A percentile compares a stretch with the other conserved stretches of the same genome.
Conservation (phyloP, 2,113 vertebrate species). For the Ahaetulla prasina region DNA sequence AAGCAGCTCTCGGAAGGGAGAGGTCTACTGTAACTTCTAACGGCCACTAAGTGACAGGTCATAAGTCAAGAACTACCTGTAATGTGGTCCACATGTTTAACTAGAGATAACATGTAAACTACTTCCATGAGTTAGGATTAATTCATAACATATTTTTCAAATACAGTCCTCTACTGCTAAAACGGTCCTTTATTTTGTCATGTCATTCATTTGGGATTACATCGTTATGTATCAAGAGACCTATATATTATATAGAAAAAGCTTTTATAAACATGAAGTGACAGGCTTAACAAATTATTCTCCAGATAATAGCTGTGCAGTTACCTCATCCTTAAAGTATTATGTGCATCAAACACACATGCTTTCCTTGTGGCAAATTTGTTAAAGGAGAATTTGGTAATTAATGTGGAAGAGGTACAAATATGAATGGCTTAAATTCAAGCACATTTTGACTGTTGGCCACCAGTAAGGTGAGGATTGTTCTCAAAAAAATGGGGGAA, state of each 20-base stretch:
- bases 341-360: neutral
- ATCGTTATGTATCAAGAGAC: neutral
- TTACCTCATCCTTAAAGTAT: neutral
- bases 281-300: neutral
- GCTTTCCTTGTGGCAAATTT: neutral
- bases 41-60: neutral
- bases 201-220: neutral
- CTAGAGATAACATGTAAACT: neutral
- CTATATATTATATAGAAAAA: neutral
- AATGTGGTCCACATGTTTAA: neutral
- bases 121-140: neutral
- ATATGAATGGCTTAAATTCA: neutral
- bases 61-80: neutral
- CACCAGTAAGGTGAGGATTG: neutral
- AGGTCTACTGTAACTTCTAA: neutral
- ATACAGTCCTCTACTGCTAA: neutral
- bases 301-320: neutral
- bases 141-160: neutral
- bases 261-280: neutral
- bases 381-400: conserved; percentile 3
- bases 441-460: neutral
- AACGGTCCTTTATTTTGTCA: neutral
- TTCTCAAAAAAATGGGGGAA: neutral
- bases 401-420: neutral
- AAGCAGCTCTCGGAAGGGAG: neutral